Evolutionary conservation across 2,888 invertebrate genomes (phyloP).

Genomic region (Drosophila lutescens): DNA sequence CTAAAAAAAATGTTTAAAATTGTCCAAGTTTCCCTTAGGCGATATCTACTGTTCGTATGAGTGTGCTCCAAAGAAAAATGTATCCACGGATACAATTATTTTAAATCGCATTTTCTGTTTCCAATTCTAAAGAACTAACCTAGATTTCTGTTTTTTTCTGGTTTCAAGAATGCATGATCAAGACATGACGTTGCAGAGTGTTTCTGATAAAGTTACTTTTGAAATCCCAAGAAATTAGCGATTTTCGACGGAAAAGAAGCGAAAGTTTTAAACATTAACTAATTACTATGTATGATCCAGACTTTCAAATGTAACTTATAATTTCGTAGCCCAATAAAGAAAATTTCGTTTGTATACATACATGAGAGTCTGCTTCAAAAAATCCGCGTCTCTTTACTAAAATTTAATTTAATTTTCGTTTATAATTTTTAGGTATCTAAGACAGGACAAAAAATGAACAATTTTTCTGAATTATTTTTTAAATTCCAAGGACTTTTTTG

Average conservation of each 20-base stretch:
- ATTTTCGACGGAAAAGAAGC: neutral
- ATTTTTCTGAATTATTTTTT: too few species aligned
- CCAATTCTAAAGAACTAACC: neutral
- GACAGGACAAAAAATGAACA: too few species aligned
- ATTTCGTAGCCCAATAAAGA: conserved; percentile 25
- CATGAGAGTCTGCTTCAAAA: too few species aligned
- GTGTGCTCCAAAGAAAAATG: neutral
- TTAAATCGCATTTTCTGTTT: neutral
- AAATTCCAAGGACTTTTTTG: too few species aligned
- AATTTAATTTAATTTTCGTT: too few species aligned
- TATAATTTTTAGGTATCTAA: too few species aligned
- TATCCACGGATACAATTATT: neutral
- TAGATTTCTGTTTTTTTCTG: neutral
- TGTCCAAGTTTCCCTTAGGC: neutral
- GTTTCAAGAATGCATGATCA: neutral
- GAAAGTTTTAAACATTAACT: conserved; percentile 6
- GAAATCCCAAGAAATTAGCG: neutral
- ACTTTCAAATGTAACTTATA: conserved; percentile 13
- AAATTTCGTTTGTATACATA: too few species aligned
- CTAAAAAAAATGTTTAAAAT: neutral
- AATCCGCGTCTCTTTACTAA: too few species aligned
- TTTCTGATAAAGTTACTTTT: too few species aligned
- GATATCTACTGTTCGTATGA: conserved; percentile 1
- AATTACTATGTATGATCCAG: neutral
- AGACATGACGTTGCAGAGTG: too few species aligned